Base-by-base conservation (phyloP, 1,140 invertebrate genomes). In the Temnothorax curvispinosus region DNA sequence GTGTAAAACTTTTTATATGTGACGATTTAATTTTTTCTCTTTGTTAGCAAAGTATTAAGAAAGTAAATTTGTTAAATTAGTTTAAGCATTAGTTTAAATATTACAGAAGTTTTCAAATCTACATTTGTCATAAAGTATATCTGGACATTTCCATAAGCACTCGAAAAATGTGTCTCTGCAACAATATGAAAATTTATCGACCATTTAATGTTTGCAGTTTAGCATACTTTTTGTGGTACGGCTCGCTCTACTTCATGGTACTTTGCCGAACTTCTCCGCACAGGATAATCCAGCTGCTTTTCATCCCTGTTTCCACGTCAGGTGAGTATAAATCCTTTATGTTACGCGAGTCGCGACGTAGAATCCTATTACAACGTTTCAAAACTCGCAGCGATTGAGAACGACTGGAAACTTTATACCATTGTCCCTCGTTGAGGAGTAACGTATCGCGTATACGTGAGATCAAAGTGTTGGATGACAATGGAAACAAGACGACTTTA, bases 241-340 rank as follows among this genome's bases (percentile, higher is more conserved):
- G 72, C 95, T 98, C 64, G 96, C 97, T 54, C 94, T 98, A 85
- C 96, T 98, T 74, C 97, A 98, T 92, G 98, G 98, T 74, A 96
- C 97, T 21, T 94, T 98, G 85, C 98, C 98, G 18, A 97, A 97
- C 88, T 98, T 98, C 94, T 97, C 97, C 44, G 97, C 97, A 65
- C 97, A 98, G 93, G 98, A 98, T 95, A 98, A 98, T 95, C 98
- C 98, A 11, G 97, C 98, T 52, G 98, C 98, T 52, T 98, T 98
- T 94, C 97, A 97, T 94, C 96, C 97, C 75, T 96, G 96, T 85
- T 96, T 97, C 87, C 95, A 96, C 92, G 97, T 97, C 90, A 96
- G 97, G 97, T 97, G 95, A 96, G 95, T 96, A 60, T 89, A 90
- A 89, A 78, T 87, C 88, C 89, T 90, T 92, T 91, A 87, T 87